Conservation (phyloP, 2,113 vertebrate species). For the Furnarius figulus region DNA sequence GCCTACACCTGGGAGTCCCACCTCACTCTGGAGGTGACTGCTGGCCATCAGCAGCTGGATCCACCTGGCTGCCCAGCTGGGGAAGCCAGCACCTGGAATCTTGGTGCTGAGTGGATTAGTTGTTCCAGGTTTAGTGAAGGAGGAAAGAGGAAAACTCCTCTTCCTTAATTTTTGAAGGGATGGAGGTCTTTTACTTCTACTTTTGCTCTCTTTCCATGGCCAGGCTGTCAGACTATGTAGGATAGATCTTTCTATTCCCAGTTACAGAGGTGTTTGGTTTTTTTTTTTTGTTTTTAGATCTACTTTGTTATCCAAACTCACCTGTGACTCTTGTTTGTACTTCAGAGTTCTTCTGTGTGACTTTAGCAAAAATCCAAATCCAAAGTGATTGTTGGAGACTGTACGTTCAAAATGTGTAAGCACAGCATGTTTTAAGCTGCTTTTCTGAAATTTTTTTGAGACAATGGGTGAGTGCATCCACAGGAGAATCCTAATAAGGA, state of each 20-base stretch:
- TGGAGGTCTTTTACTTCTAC: background rate
- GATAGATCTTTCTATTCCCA: background rate
- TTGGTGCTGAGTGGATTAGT: rapidly evolving
- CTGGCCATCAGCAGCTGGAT: background rate
- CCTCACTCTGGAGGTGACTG: background rate
- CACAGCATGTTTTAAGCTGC: background rate
- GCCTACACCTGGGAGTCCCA: rapidly evolving
- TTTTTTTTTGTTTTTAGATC: background rate
- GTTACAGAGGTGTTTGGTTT: rapidly evolving
- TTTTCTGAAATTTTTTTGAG: background rate
- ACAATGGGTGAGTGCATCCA: background rate
- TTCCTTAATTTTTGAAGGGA: background rate
- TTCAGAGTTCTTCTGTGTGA: background rate
- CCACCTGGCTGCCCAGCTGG: background rate
- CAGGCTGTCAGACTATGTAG: background rate
- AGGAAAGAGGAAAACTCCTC: background rate
- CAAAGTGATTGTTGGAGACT: background rate
- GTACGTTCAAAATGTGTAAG: background rate
- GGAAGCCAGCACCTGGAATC: background rate
- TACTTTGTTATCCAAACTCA: background rate
- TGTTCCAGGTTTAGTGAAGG: background rate
- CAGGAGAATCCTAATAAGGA: background rate
- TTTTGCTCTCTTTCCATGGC: rapidly evolving
- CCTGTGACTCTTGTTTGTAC: background rate
- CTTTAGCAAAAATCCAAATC: background rate